Conservation (phyloP, 2,113 vertebrate species). For the Eulemur macaco region DNA sequence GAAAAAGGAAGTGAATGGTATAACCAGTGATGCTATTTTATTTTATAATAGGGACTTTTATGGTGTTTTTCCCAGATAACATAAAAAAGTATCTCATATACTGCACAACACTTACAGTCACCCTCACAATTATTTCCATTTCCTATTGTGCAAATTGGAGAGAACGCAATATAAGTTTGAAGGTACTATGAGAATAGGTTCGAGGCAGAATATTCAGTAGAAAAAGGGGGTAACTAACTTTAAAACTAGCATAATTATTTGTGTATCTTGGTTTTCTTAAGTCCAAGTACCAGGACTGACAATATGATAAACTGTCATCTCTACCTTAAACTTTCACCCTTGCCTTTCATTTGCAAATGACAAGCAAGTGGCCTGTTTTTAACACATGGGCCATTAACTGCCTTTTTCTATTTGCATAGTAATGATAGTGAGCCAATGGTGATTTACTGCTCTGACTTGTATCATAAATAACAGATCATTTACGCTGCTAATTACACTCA, state of each 20-base stretch:
- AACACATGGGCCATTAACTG: conserved; percentile 84
- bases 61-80: neutral
- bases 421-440: conserved; percentile 82
- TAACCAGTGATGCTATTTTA: neutral
- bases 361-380: conserved; percentile 80
- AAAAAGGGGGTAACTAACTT: accelerated
- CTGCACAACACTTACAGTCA: neutral
- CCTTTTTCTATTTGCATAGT: conserved; percentile 85
- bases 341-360: conserved; percentile 84
- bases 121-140: neutral
- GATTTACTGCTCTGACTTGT: conserved; percentile 83
- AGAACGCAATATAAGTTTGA: neutral
- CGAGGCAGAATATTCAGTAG: neutral
- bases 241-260: conserved; percentile 20
- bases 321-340: conserved; percentile 72
- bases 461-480: conserved; percentile 87
- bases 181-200: neutral
- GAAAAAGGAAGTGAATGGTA: conserved; percentile 5
- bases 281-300: neutral
- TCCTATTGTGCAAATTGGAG: neutral
- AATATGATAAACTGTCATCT: conserved; percentile 63
- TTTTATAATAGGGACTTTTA: neutral
- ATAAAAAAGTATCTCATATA: neutral
- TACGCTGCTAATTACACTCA: conserved; percentile 83
- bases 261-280: neutral